Percentiles rank a stretch among this genome's conserved stretches.
These are phyloP conservation scores for Orthosia incerta DNA, from an alignment of 2,888 invertebrate species.

Conservation along the genomic window DNA sequence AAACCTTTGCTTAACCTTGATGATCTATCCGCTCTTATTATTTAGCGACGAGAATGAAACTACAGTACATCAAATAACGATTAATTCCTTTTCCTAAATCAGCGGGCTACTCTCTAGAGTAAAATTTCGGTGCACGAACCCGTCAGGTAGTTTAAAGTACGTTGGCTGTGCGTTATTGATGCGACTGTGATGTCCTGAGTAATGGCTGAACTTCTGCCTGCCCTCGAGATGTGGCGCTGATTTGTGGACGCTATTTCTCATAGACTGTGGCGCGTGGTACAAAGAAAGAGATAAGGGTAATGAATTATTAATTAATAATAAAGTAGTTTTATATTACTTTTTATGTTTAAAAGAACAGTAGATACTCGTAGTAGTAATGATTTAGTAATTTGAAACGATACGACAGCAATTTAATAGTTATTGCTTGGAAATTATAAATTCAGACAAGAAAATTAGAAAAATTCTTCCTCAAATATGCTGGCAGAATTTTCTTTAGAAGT, in stretches of 20 bases:
- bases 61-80: neutral
- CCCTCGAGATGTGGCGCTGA: conserved; percentile 67
- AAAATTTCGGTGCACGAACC: conserved; percentile 41
- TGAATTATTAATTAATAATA: neutral
- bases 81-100: conserved; percentile 19
- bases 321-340: neutral
- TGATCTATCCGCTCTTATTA: too few species aligned
- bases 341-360: neutral
- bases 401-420: too few species aligned
- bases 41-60: too few species aligned
- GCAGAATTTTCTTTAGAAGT: too few species aligned
- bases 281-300: conserved; percentile 22
- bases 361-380: neutral
- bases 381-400: too few species aligned
- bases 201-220: conserved; percentile 64
- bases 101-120: conserved; percentile 3
- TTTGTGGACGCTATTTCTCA: conserved; percentile 77
- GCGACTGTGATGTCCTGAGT: conserved; percentile 54
- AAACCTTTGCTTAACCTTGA: too few species aligned
- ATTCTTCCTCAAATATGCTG: too few species aligned
- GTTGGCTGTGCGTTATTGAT: conserved; percentile 43
- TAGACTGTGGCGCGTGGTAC: conserved; percentile 54
- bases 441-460: too few species aligned
- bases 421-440: too few species aligned
- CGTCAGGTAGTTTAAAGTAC: conserved; percentile 46